Conservation (phyloP, 2,888 invertebrate species). For the Standfussiana lucernea region DNA sequence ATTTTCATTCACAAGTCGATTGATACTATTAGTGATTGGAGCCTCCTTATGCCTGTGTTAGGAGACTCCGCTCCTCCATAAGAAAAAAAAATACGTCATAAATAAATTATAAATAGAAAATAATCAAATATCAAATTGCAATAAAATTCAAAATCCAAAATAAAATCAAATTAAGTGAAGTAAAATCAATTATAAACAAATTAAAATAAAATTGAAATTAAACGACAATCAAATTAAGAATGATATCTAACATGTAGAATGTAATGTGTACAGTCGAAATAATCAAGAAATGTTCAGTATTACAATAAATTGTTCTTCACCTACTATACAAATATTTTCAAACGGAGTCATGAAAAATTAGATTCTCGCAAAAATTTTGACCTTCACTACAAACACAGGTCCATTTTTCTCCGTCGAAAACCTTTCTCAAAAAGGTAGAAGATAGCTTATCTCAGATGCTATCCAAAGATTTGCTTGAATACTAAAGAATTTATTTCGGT, state of each 20-base stretch:
- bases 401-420: conserved; percentile 13
- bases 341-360: neutral
- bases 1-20: too few species aligned
- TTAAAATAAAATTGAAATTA: too few species aligned
- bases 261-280: neutral
- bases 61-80: too few species aligned
- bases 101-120: too few species aligned
- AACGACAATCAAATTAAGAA: too few species aligned
- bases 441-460: conserved; percentile 46
- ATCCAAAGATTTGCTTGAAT: conserved; percentile 51
- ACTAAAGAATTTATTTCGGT: conserved; percentile 52
- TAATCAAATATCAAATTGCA: too few species aligned
- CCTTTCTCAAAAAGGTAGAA: conserved; percentile 10
- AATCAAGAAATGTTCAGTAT: neutral
- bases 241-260: neutral
- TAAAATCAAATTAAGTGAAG: too few species aligned
- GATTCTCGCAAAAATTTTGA: neutral
- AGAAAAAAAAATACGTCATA: too few species aligned
- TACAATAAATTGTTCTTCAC: neutral
- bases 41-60: too few species aligned
- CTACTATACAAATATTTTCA: neutral
- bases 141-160: too few species aligned
- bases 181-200: too few species aligned
- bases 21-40: too few species aligned
- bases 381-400: neutral